Base-by-base conservation (phyloP, 30 jellyfish, hydroid and myxozoan genomes). In the Sanderia malayensis region DNA sequence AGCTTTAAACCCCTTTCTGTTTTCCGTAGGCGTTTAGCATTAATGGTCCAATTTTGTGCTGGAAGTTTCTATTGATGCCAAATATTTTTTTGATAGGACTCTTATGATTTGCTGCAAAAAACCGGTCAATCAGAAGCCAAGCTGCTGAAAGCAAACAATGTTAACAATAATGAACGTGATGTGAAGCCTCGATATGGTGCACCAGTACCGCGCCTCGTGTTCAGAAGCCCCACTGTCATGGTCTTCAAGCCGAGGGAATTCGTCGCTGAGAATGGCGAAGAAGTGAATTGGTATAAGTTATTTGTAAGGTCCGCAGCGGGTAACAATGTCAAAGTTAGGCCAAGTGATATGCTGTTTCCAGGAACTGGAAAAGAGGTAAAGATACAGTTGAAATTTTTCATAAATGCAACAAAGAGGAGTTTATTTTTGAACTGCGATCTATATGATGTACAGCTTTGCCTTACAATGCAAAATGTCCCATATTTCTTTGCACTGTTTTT, bases 321-420 rank as follows among this genome's bases (percentile, higher is more conserved):
- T 23, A 53, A 91, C 49, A 83, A 79, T 71, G 96, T 91, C 58
- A 91, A 84, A 84, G 96, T 84, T 63, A 77, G 97, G 63, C 73
- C 79, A 20, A 79, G 92, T 91, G 98, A 91, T 61, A 67, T 83
- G 52, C 84, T 53, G 18, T 71, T 74, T 24, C 70, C 71, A 20
- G 98, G 98, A 1, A 77, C 98, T 49, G 98, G 98, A 26, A 81
- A 76, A 25, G 86, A 74, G 96, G 98, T 91, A 47, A 58, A n/a
- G n/a, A n/a, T n/a, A n/a, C n/a, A n/a, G n/a, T n/a, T n/a, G n/a
- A n/a, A n/a, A n/a, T n/a, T n/a, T n/a, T n/a, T n/a, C n/a, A n/a
- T n/a, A n/a, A n/a, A n/a, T n/a, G n/a, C n/a, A n/a, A n/a, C n/a
- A n/a, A n/a, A n/a, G n/a, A n/a, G n/a, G n/a, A n/a, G n/a, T n/a